These are phyloP conservation scores for Octonoba sinensis DNA, from an alignment of 2,888 invertebrate genomes.

Conservation along the genomic window DNA sequence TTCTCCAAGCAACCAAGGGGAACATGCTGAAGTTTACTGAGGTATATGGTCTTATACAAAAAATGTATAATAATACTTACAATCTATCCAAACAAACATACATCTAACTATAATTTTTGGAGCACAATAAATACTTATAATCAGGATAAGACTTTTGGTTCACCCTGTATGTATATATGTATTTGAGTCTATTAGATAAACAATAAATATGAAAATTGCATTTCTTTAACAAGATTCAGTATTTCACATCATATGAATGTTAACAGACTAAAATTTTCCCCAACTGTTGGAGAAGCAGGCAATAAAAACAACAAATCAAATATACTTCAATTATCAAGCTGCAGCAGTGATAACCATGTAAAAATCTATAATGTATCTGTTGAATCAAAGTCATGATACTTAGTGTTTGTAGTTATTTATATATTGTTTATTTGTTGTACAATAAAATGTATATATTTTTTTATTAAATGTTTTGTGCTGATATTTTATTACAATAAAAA, in stretches of 20 bases:
- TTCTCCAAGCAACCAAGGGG: no score
- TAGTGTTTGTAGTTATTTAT: neutral
- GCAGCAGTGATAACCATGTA: slow-evolving; percentile 57
- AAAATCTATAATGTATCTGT: slow-evolving; percentile 42
- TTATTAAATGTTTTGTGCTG: no score
- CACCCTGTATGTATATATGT: no score
- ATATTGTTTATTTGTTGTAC: neutral
- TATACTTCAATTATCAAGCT: slow-evolving; percentile 57
- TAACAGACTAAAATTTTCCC: slow-evolving; percentile 70
- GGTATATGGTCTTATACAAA: no score
- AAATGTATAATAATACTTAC: no score
- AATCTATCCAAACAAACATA: neutral
- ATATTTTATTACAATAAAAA: no score
- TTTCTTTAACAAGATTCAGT: slow-evolving; percentile 65
- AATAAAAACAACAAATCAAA: slow-evolving; percentile 7
- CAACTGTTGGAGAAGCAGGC: slow-evolving; percentile 63
- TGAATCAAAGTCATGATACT: neutral
- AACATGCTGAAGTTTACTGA: no score
- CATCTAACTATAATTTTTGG: neutral
- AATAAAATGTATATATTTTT: neutral
- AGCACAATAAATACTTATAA: neutral
- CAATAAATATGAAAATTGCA: slow-evolving; percentile 5
- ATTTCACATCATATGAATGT: slow-evolving; percentile 70
- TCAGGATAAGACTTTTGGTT: neutral
- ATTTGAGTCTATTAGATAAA: no score